Evolutionary conservation across 2,888 invertebrate species (phyloP).

Genomic region (Cremastinae sp.): DNA sequence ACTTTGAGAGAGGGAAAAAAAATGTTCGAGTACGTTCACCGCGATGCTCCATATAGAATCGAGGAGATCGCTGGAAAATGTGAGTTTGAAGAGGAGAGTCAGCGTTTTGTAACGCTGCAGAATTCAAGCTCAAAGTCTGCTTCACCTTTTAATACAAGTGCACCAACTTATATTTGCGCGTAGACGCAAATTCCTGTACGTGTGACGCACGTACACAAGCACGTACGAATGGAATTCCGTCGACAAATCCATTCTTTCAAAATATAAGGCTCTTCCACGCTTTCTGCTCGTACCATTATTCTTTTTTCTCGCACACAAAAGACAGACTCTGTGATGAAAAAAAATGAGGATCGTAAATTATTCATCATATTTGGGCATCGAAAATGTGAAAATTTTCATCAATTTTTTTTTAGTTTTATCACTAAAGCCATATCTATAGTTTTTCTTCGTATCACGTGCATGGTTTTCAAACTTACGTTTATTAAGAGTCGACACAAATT

Average conservation of each 20-base stretch:
- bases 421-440: neutral
- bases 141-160: conserved; percentile 27
- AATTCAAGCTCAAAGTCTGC: conserved; percentile 7
- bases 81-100: conserved; percentile 26
- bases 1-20: conserved; percentile 23
- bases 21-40: conserved; percentile 30
- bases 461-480: conserved; percentile 20
- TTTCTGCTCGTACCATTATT: conserved; percentile 43
- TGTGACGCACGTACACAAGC: too few species aligned
- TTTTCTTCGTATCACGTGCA: conserved; percentile 3
- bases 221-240: conserved; percentile 35
- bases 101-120: conserved; percentile 36
- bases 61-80: conserved; percentile 42
- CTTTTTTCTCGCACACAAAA: conserved; percentile 10
- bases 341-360: neutral
- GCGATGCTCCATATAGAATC: conserved; percentile 17
- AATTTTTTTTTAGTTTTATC: conserved; percentile 23
- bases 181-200: conserved; percentile 9
- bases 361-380: conserved; percentile 21
- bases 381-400: conserved; percentile 6
- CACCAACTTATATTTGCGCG: neutral
- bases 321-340: conserved; percentile 3
- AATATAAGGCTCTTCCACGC: conserved; percentile 51
- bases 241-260: conserved; percentile 45
- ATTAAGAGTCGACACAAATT: neutral